These are phyloP conservation scores for Papilio protenor DNA, from an alignment of 2,888 invertebrate genomes.

Conservation along the genomic window DNA sequence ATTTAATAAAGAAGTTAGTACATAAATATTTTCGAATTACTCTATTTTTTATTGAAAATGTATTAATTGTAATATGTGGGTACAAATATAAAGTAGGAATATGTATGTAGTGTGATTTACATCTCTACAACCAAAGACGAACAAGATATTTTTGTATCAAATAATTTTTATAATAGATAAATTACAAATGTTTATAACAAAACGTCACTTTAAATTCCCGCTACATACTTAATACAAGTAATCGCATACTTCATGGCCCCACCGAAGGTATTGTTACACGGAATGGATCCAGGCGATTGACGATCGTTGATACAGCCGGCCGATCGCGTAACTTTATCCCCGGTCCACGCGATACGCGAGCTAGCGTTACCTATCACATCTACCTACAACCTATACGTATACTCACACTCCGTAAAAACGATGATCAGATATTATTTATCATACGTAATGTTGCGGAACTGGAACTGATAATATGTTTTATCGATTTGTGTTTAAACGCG, in stretches of 20 bases:
- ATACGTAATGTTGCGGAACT: slow-evolving; percentile 43
- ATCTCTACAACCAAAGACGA: neutral
- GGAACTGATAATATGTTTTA: slow-evolving; percentile 28
- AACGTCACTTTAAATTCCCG: neutral
- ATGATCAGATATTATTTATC: slow-evolving; percentile 36
- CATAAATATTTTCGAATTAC: too few species aligned
- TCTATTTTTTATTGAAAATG: too few species aligned
- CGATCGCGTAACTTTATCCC: slow-evolving; percentile 79
- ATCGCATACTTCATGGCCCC: slow-evolving; percentile 56
- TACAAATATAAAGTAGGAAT: too few species aligned
- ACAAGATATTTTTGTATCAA: too few species aligned
- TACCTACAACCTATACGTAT: slow-evolving; percentile 47
- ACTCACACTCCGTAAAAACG: slow-evolving; percentile 41
- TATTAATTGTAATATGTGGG: too few species aligned
- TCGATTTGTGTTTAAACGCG: neutral
- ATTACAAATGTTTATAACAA: neutral
- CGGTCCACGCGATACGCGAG: slow-evolving; percentile 78
- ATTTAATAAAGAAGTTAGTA: too few species aligned
- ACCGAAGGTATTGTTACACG: slow-evolving; percentile 80
- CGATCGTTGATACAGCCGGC: slow-evolving; percentile 82
- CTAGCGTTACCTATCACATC: slow-evolving; percentile 81
- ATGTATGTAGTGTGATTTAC: too few species aligned
- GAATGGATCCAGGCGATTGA: slow-evolving; percentile 82
- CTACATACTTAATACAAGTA: slow-evolving; percentile 21
- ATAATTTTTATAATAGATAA: too few species aligned